A percentile compares a stretch with the other conserved stretches of the same genome.
Conservation (phyloP, 2,888 invertebrate species). For the Nymphalis c-album region DNA sequence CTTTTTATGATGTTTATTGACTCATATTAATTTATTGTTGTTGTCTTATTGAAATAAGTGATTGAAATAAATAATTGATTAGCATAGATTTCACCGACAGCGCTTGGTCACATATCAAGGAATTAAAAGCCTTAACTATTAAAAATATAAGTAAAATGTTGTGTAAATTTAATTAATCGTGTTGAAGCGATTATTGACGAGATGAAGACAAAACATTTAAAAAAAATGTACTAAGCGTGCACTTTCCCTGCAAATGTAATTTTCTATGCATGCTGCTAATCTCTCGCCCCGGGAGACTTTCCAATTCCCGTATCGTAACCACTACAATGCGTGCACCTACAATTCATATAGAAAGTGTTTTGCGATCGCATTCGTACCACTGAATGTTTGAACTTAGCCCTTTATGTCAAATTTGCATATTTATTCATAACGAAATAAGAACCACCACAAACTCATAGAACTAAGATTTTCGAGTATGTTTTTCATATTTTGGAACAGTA, state of each 20-base stretch:
- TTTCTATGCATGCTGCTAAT: slow-evolving; percentile 31
- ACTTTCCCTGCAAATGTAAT: slow-evolving; percentile 21
- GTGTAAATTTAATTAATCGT: too few species aligned
- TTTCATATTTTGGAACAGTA: too few species aligned
- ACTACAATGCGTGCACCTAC: slow-evolving; percentile 78
- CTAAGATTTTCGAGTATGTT: not conserved
- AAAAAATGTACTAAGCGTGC: not conserved
- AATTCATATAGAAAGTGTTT: slow-evolving; percentile 77
- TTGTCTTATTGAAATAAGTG: too few species aligned
- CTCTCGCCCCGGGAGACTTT: slow-evolving; percentile 58
- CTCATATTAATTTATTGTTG: too few species aligned
- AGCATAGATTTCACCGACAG: too few species aligned
- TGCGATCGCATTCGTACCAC: slow-evolving; percentile 46
- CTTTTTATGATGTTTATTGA: too few species aligned
- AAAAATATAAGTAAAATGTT: too few species aligned
- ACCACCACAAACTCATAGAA: not conserved
- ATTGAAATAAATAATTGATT: too few species aligned
- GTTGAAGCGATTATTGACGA: too few species aligned
- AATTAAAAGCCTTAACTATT: too few species aligned
- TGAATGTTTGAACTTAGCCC: slow-evolving; percentile 45
- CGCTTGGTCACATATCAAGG: too few species aligned
- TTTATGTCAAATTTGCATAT: slow-evolving; percentile 3
- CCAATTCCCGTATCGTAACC: slow-evolving; percentile 63
- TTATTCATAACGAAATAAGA: not conserved
- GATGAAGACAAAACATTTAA: too few species aligned